phyloP scores from a whole-genome alignment of 1,140 invertebrate genomes.

The Aphis gossypii region DNA sequence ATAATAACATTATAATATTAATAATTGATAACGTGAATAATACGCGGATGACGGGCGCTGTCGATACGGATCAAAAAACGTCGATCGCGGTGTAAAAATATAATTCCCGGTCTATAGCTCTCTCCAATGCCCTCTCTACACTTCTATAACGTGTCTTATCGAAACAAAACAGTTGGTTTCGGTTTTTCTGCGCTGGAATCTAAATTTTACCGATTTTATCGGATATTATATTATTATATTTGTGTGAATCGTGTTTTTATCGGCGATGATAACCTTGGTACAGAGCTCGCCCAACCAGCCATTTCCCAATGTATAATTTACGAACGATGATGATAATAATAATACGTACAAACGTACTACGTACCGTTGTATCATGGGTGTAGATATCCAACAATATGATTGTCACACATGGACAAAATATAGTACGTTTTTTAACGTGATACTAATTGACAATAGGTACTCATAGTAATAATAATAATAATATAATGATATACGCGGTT shows the following conservation, averaged over 20 bases:
- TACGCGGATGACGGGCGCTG: no score
- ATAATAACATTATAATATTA: no score
- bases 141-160: neutral
- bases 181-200: constrained; percentile 5
- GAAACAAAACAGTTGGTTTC: neutral
- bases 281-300: neutral
- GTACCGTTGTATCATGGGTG: neutral
- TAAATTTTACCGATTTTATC: neutral
- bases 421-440: constrained; percentile 14
- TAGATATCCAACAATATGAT: neutral
- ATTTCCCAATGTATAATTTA: constrained; percentile 14
- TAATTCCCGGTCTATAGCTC: neutral
- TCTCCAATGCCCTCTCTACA: neutral
- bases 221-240: neutral
- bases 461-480: neutral
- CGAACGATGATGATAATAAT: neutral
- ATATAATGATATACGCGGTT: neutral
- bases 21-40: no score
- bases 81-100: neutral
- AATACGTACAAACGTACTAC: neutral
- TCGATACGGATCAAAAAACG: neutral
- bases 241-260: neutral
- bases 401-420: neutral
- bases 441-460: neutral
- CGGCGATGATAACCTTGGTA: neutral